Base-by-base conservation (phyloP, 23 tunicate species). In the Ascidia mentula region DNA sequence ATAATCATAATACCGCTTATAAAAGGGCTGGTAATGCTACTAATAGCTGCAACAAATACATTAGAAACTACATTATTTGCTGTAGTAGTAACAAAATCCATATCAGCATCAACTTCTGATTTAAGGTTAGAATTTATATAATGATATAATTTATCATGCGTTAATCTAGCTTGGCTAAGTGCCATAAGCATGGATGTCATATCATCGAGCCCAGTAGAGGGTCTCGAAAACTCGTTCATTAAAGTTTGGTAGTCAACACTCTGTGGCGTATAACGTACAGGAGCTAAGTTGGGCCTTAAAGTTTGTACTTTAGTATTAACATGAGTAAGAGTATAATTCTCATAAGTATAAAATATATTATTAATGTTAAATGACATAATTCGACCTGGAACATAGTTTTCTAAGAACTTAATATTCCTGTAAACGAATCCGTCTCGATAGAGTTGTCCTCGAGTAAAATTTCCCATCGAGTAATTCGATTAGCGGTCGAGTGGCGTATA, bases 381-480 rank as follows among this genome's bases (percentile, higher is more conserved):
- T n/a, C n/a, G n/a, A n/a, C n/a, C n/a, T n/a, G n/a, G n/a, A 36
- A 3, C n/a, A 36, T 18, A 71, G 38, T 71, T 71, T 71, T 71
- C 74, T 18, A 71, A n/a, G 30, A 71, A 71, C 30, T 71, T 71
- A 36, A 71, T 12, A 36, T 34, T 34, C 18, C 18, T 22, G 32
- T 71, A 71, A 71, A 71, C 74, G 30, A 71, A 71, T 20, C 39
- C 74, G 32, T 71, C 74, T 22, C 74, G 74, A 36, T 71, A 71
- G 24, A 71, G 35, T 71, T 71, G 74, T 18, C 74, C 74, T 3
- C 31, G n/a, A 20, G 18, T 34, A 20, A 22, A 17, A 28, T 28
- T 71, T 71, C 74, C 74, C 5, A 36, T 71, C 9, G 35, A 34
- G 13, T 71, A 35, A 71, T 34, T 36, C 39, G 39, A 71, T 71